These are phyloP conservation scores for Bos indicus DNA, from an alignment of 2,113 vertebrate species.

Conservation along the genomic window DNA sequence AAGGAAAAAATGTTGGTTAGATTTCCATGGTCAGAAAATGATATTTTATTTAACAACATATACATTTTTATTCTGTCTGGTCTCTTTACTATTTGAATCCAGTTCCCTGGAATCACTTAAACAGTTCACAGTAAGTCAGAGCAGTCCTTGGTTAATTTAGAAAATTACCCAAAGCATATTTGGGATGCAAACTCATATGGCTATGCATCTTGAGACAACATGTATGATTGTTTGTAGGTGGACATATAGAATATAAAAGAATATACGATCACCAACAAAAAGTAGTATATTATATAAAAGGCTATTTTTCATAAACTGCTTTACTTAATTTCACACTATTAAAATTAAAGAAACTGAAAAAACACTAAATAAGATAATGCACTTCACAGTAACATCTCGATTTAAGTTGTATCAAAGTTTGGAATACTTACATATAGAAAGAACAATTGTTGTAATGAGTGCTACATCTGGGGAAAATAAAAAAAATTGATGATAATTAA, in stretches of 20 bases:
- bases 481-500: not conserved
- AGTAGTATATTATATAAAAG: not conserved
- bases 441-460: not conserved
- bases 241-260: not conserved
- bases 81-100: not conserved
- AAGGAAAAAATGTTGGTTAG: not conserved
- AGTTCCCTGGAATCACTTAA: not conserved
- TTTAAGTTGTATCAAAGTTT: not conserved
- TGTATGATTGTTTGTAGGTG: not conserved
- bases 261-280: not conserved
- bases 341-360: not conserved
- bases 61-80: not conserved
- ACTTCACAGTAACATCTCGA: not conserved
- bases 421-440: constrained; percentile 22
- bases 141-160: not conserved
- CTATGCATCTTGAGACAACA: not conserved
- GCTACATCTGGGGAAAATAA: constrained; percentile 5
- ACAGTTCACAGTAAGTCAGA: not conserved
- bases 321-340: not conserved
- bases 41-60: not conserved
- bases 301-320: not conserved
- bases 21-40: not conserved
- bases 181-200: not conserved
- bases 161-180: not conserved
- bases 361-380: not conserved